Evolutionary conservation across 2,113 vertebrate species (phyloP).

Genomic region (Canis aureus): DNA sequence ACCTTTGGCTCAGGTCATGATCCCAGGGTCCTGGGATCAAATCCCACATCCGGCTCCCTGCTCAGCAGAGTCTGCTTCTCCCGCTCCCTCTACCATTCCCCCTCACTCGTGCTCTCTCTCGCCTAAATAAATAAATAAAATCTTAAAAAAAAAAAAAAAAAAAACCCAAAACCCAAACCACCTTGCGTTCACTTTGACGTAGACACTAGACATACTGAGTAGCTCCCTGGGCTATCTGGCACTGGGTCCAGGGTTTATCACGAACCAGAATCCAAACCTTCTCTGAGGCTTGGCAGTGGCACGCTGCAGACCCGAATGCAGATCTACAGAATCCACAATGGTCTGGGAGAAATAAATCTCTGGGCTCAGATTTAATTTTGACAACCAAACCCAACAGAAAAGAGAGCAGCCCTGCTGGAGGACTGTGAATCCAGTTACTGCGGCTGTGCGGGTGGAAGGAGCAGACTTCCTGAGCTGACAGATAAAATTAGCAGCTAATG

Average conservation of each 20-base stretch:
- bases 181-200: slow-evolving; percentile 86
- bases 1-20: not conserved
- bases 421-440: not conserved
- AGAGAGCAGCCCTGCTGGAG: not conserved
- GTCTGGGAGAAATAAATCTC: slow-evolving; percentile 69
- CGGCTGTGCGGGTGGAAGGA: not conserved
- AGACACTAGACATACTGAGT: slow-evolving; percentile 79
- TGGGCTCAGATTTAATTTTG: slow-evolving; percentile 46
- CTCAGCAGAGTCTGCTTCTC: not conserved
- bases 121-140: not conserved
- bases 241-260: slow-evolving; percentile 83
- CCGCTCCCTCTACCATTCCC: not conserved
- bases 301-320: slow-evolving; percentile 58
- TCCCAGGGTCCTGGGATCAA: not conserved
- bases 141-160: slow-evolving; percentile 50
- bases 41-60: not conserved
- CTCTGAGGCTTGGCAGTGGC: slow-evolving; percentile 72
- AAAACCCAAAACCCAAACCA: slow-evolving; percentile 44
- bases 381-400: not conserved
- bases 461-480: slow-evolving; percentile 77
- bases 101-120: not conserved
- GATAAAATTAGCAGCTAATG: slow-evolving; percentile 85
- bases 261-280: slow-evolving; percentile 85
- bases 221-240: slow-evolving; percentile 64
- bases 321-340: slow-evolving; percentile 70